Evolutionary conservation across 2,113 vertebrate species (phyloP).

Genomic region (Chaetops frenatus): DNA sequence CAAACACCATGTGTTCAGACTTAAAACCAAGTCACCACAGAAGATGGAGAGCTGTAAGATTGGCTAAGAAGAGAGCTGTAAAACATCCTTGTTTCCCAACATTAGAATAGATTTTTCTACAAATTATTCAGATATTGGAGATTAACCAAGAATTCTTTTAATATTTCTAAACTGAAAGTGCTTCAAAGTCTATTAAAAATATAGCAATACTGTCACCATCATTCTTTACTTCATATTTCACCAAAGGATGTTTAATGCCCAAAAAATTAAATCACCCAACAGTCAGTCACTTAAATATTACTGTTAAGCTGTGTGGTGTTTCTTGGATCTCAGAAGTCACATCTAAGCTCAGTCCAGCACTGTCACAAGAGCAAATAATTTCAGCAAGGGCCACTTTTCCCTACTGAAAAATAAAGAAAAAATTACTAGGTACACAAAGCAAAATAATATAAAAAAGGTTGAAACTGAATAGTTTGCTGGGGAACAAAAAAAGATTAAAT

Average conservation of each 20-base stretch:
- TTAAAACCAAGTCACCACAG: neutral
- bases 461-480: neutral
- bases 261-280: neutral
- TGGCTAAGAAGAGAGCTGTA: neutral
- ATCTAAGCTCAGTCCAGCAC: neutral
- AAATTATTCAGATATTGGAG: neutral
- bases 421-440: neutral
- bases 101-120: neutral
- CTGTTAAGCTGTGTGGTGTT: neutral
- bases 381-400: neutral
- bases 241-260: neutral
- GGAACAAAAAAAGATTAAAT: neutral
- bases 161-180: neutral
- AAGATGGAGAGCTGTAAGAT: neutral
- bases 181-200: neutral
- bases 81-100: neutral
- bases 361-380: neutral
- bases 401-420: neutral
- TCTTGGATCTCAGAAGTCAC: neutral
- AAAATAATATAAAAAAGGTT: neutral
- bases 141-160: neutral
- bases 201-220: neutral
- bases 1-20: neutral
- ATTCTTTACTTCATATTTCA: neutral
- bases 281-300: neutral